Conservation (phyloP, 2,113 vertebrate genomes). For the Gymnogyps californianus region DNA sequence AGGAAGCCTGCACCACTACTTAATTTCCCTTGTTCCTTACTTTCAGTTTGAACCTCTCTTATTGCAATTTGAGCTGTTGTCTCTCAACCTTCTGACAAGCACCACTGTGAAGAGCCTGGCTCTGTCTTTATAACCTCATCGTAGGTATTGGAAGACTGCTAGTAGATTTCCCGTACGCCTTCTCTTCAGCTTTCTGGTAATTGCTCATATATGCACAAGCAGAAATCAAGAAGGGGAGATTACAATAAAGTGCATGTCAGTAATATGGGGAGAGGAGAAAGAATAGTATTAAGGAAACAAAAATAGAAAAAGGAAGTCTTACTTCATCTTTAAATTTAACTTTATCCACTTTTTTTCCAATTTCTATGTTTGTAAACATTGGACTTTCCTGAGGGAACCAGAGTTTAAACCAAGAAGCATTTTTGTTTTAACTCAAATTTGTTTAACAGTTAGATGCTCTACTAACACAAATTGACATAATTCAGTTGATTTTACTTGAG, state of each 20-base stretch:
- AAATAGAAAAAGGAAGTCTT: background rate
- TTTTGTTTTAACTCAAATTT: background rate
- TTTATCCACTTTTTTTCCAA: background rate
- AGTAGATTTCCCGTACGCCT: background rate
- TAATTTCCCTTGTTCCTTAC: background rate
- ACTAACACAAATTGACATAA: background rate
- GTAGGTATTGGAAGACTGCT: background rate
- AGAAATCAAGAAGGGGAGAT: background rate
- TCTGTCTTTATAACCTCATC: background rate
- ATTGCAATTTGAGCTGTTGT: background rate
- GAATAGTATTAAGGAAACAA: background rate
- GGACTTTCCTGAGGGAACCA: background rate
- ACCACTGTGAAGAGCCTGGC: background rate
- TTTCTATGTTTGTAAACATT: background rate
- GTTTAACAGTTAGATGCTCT: background rate
- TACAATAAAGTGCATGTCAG: background rate
- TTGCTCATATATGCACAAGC: background rate
- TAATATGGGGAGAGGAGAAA: background rate
- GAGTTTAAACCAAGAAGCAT: background rate
- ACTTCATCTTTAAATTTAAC: background rate
- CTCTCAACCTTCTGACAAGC: background rate
- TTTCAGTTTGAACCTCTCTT: background rate
- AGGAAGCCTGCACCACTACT: background rate
- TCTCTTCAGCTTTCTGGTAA: background rate
- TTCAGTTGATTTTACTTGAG: background rate